phyloP scores from a whole-genome alignment of 2,797 vertebrate genomes.

The Enteromius mattozi region DNA sequence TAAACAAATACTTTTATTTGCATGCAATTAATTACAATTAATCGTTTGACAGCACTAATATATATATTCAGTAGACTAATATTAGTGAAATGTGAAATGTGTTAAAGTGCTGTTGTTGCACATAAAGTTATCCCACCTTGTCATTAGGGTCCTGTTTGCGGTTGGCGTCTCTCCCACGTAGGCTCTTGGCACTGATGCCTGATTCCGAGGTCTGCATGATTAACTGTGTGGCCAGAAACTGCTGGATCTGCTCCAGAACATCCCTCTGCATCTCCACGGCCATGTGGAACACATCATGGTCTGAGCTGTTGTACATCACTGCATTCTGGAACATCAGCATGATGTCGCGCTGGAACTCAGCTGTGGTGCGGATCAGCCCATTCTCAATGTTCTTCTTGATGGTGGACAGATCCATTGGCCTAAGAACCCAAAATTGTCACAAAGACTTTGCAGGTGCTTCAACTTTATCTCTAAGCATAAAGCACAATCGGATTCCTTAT shows the following conservation, averaged over 20 bases:
- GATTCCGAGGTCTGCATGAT: conserved; percentile 93
- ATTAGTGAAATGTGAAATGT: neutral
- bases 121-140: conserved; percentile 80
- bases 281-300: conserved; percentile 92
- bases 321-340: conserved; percentile 95
- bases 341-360: conserved; percentile 90
- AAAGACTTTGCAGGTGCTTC: neutral
- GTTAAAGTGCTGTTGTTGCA: too few species aligned
- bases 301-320: conserved; percentile 92
- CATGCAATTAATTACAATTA: too few species aligned
- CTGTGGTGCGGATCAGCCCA: conserved; percentile 87
- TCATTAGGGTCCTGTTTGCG: conserved; percentile 95
- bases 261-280: conserved; percentile 91
- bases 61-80: neutral
- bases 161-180: conserved; percentile 92
- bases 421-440: conserved; percentile 53
- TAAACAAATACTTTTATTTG: too few species aligned
- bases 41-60: too few species aligned
- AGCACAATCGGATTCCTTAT: neutral
- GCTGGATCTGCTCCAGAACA: conserved; percentile 90
- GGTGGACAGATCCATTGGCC: conserved; percentile 90
- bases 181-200: conserved; percentile 89
- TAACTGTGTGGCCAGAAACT: conserved; percentile 90
- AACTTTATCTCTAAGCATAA: neutral
- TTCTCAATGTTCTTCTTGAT: conserved; percentile 93